Base-by-base conservation (phyloP, 2,888 invertebrate species). In the Hemistola chrysoprasaria region DNA sequence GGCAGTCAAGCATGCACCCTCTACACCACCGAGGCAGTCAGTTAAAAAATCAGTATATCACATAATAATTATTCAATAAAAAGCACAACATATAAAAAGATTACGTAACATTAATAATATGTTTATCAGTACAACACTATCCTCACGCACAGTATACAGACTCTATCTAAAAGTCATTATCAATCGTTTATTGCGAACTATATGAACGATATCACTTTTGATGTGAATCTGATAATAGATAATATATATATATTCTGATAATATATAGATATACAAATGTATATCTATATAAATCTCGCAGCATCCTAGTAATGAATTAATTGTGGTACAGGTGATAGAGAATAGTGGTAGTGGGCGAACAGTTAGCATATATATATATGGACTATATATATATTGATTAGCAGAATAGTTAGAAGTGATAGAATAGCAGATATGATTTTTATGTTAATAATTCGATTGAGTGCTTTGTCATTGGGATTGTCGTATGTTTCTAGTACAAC, bases 401-500 rank as follows among this genome's bases (percentile, higher is more conserved):
- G n/a, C n/a, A 22, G 8, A 24, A 8, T 7, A 9, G 8, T 24
- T 24, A 8, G 1, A n/a, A n/a, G n/a, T n/a, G 35, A 11, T 22
- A 28, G 26, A 16, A 49, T 11, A 28, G 11, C 31, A 16, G 16
- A 7, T 40, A 66, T 60, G 59, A 82, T 81, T 78, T 54, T 71
- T 23, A 62, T 40, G 22, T 30, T 72, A 28, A 7, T 78, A 6
- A 48, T 78, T 30, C 59, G 53, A 25, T 40, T 78, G 16, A 68
- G 74, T 62, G 66, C 57, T 11, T 29, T 83, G 7, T 54, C 59
- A 1, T 40, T 81, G 24, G 70, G 71, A 0, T 11, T 76, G 1
- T 59, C 74, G 50, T 62, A 69, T 59, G 83, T 71, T 7, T 67
- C 71, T 1, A 46, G 63, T 0, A 55, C 69, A 0, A 66, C 50